Evolutionary conservation across 2,113 vertebrate species (phyloP), one percentile per base, ranked within the genome.

Genomic region (Lethenteron camtschaticum): DNA sequence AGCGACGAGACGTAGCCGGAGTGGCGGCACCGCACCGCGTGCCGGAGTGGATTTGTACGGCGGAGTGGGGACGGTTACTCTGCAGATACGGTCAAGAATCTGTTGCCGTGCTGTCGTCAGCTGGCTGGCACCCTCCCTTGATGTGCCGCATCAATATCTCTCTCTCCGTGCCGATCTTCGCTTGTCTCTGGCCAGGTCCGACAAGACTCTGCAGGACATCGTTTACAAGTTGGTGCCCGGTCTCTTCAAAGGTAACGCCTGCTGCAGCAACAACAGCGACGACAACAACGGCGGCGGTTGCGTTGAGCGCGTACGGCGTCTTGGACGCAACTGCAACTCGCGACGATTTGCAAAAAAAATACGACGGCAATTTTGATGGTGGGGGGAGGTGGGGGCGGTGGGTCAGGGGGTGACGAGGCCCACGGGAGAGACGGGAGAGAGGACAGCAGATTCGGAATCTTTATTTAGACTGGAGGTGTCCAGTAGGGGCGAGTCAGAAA

Each of bases 191-290:
- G 13, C 63, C 63, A 66, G 63, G 24, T 66, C 63, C 63, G 63
- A 66, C 24, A 66, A 66, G 63, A 66, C 63, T 24, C 24, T 66
- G 70, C 95, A 99, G 80, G 92, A 99, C 80, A 97, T 99, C 70
- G 95, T 99, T 58, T 99, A 99, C 82, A 99, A 99, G 77, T 80
- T 99, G 80, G 95, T 99, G 58, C 94, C 94, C 68, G 92, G 92
- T 72, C 91, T 99, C 76, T 99, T 99, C 79, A 99, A 99, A 90
- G 94, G 94, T 99, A 84, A 85, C 88, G 41, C 41, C 41, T 41
- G 41, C 41, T 6, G 41, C 6, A 41, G 41, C 41, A 41, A 3
- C 41, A 41, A 7, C 41, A 7, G 6, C 41, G 41, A 7, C 41
- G 41, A 41, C 41, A 41, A 41, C 41, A 41, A 41, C 2, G 41